phyloP scores from a whole-genome alignment of 2,797 vertebrate species.

The Eidolon dupreanum region DNA sequence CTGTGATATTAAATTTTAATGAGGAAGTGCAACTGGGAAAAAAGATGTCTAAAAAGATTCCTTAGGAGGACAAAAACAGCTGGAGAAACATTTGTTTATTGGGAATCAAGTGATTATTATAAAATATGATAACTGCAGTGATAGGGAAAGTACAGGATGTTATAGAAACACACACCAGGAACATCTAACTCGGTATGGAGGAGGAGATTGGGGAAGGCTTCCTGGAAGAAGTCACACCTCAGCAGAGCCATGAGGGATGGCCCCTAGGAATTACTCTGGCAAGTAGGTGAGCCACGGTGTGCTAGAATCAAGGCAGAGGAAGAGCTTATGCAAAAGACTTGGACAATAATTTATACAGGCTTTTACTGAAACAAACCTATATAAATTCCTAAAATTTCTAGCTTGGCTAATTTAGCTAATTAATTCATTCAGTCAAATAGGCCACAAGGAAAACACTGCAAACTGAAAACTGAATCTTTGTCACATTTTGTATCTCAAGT shows the following conservation, averaged over 20 bases:
- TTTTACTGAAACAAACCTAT: not conserved
- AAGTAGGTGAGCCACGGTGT: not conserved
- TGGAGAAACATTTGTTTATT: not conserved
- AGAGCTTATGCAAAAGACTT: not conserved
- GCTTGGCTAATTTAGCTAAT: not conserved
- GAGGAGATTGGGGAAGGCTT: not conserved
- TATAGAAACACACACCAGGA: not conserved
- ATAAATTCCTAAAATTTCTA: not conserved
- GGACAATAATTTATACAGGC: not conserved
- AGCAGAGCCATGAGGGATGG: not conserved
- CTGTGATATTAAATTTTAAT: not conserved
- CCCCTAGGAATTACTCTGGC: not conserved
- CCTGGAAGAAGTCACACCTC: not conserved
- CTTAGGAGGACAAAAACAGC: not conserved
- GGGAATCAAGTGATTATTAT: not conserved
- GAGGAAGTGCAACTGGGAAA: not conserved
- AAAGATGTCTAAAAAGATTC: not conserved
- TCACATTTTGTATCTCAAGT: not conserved
- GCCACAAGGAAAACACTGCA: not conserved
- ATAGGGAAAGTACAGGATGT: not conserved
- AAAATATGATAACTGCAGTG: not conserved
- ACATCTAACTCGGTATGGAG: not conserved
- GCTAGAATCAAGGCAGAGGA: not conserved
- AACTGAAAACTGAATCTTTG: not conserved
- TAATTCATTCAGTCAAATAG: not conserved